phyloP scores from a whole-genome alignment of 2,113 vertebrate genomes.

The Thinocorus orbignyianus region DNA sequence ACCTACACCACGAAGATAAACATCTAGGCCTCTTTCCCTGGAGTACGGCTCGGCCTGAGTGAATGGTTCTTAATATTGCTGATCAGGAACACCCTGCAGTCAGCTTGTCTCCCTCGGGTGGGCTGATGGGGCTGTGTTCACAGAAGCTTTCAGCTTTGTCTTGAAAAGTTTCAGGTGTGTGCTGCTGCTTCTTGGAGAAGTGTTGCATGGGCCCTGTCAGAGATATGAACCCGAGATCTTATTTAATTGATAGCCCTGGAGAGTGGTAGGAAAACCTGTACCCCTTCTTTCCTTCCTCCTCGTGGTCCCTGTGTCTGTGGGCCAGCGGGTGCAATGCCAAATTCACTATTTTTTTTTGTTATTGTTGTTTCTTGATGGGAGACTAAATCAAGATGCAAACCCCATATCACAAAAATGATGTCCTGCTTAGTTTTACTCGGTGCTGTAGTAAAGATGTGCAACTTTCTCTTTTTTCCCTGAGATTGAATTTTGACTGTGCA shows the following conservation, averaged over 20 bases:
- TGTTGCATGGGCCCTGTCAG: fast-evolving
- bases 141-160: background rate
- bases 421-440: background rate
- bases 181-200: background rate
- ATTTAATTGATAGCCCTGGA: background rate
- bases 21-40: background rate
- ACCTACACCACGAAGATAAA: background rate
- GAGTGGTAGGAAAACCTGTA: background rate
- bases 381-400: background rate
- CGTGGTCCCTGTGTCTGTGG: background rate
- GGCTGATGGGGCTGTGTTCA: fast-evolving
- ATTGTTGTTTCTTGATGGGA: background rate
- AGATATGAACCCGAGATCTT: background rate
- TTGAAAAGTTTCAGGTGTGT: background rate
- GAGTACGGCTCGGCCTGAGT: background rate
- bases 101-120: fast-evolving
- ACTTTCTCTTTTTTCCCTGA: background rate
- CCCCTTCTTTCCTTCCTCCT: background rate
- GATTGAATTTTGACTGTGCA: background rate
- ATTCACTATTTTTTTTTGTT: background rate
- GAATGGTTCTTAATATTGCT: background rate
- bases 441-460: background rate
- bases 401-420: background rate
- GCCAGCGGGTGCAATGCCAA: background rate
- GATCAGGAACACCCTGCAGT: background rate